phyloP scores from a whole-genome alignment of 2,113 vertebrate genomes.

The Nothobranchius kuhntae region DNA sequence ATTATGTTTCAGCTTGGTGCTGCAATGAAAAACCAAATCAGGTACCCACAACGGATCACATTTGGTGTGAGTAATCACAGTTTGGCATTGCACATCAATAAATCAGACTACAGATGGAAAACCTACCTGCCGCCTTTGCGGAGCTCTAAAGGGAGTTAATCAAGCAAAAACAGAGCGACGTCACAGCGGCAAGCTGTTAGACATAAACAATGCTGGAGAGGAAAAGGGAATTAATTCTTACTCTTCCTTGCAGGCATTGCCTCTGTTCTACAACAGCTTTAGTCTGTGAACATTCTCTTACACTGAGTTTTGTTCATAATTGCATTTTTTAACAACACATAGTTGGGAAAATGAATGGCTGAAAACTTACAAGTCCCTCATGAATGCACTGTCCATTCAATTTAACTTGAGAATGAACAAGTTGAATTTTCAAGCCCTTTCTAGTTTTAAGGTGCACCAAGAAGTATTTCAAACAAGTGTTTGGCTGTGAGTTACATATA shows the following conservation, averaged over 20 bases:
- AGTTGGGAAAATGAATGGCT: too few species aligned
- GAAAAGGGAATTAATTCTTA: conserved; percentile 13
- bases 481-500: too few species aligned
- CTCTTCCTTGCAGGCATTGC: conserved; percentile 13
- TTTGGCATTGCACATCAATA: conserved; percentile 20
- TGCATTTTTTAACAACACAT: too few species aligned
- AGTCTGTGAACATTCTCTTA: neutral
- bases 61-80: conserved; percentile 29
- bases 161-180: conserved; percentile 9
- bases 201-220: conserved; percentile 19
- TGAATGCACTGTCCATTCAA: too few species aligned
- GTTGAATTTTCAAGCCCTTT: too few species aligned
- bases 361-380: too few species aligned
- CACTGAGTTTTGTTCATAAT: too few species aligned
- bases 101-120: conserved; percentile 51
- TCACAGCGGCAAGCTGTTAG: conserved; percentile 37
- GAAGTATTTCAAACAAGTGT: too few species aligned
- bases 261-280: conserved; percentile 9
- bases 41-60: conserved; percentile 12
- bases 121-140: conserved; percentile 43
- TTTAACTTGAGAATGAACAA: too few species aligned
- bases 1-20: conserved; percentile 1
- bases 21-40: conserved; percentile 2
- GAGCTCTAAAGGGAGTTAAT: conserved; percentile 43
- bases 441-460: too few species aligned